A percentile compares a stretch with the other conserved stretches of the same genome.
Conservation (phyloP, 2,888 invertebrate genomes). For the Drosophila merina region DNA sequence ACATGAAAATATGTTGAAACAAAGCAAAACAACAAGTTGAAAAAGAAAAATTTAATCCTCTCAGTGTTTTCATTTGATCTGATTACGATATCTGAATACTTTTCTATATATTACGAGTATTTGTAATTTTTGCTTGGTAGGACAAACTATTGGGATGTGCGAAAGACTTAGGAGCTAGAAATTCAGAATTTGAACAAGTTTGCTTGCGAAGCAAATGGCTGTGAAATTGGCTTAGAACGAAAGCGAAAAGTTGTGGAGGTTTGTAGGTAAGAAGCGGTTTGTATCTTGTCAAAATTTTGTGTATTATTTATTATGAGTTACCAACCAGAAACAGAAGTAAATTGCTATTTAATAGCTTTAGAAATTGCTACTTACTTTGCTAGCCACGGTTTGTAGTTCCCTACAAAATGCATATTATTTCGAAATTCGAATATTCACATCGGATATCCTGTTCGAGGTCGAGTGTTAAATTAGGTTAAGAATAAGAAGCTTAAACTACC, state of each 20-base stretch:
- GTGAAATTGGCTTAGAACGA: slow-evolving; percentile 69
- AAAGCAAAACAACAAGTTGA: slow-evolving; percentile 50
- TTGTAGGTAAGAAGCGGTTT: slow-evolving; percentile 2
- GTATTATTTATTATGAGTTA: slow-evolving; percentile 6
- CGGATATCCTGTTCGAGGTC: slow-evolving; percentile 12
- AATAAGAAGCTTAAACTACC: slow-evolving; percentile 7
- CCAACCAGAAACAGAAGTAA: slow-evolving; percentile 2
- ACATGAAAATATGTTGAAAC: slow-evolving; percentile 69
- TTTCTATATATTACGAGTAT: neutral
- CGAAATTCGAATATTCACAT: neutral
- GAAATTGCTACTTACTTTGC: slow-evolving; percentile 28
- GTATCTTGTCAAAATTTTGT: slow-evolving; percentile 13
- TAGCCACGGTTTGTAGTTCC: slow-evolving; percentile 3
- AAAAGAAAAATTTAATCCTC: slow-evolving; percentile 54
- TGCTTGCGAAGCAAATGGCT: slow-evolving; percentile 69
- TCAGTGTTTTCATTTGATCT: slow-evolving; percentile 60
- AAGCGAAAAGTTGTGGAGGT: slow-evolving; percentile 2
- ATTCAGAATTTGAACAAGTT: slow-evolving; percentile 52
- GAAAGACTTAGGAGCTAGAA: slow-evolving; percentile 63
- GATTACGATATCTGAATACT: neutral
- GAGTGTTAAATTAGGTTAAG: slow-evolving; percentile 21
- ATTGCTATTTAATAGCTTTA: slow-evolving; percentile 67
- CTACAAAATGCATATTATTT: slow-evolving; percentile 1
- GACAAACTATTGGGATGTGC: slow-evolving; percentile 29
- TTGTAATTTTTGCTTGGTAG: neutral